Base-by-base conservation (phyloP, 2,888 invertebrate genomes). In the Aquatica leii region DNA sequence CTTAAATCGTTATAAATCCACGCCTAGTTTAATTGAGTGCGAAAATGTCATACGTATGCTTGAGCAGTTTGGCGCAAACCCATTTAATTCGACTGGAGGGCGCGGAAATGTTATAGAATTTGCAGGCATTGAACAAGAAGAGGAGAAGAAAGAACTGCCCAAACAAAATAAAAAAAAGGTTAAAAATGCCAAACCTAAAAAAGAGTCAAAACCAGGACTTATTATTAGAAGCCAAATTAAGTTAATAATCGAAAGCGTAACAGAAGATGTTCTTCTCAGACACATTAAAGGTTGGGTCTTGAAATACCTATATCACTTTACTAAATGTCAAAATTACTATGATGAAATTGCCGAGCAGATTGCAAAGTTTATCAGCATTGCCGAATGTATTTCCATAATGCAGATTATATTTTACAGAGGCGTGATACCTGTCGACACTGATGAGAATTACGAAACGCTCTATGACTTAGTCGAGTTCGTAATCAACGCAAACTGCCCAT, bases 31-130 rank as follows among this genome's bases (percentile, higher is more conserved):
- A 1, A 63, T 72, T 2, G 60, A 56, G n/a, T 72, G 73, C 43
- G 70, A 71, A 59, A 53, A 67, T 2, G 69, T 77, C 9, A 68
- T 77, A 3, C 71, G 77, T 20, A 24, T 66, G 1, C 59, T 81
- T 35, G 50, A 76, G 0, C 61, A 72, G 1, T 55, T 62, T n/a
- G 69, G 73, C 24, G 75, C 77, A 12, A 80, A 79, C 64, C 78
- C 80, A 2, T 71, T 81, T 17, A 64, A 73, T 37, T 53, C 60
- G 2, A 67, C 79, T 3, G 71, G 63, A 4, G 62, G 72, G 15
- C 70, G 67, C 52, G 76, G 75, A 43, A 81, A 81, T 61, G 70
- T 67, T 1, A 66, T 78, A 9, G 77, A 74, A 49, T 81, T 80
- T 69, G 70, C 76, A 34, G 66, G 69, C 15, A 67, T 67, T 20